Evolutionary conservation across 2,888 invertebrate species (phyloP).

Genomic region (Sinodicranocentrus sp.): DNA sequence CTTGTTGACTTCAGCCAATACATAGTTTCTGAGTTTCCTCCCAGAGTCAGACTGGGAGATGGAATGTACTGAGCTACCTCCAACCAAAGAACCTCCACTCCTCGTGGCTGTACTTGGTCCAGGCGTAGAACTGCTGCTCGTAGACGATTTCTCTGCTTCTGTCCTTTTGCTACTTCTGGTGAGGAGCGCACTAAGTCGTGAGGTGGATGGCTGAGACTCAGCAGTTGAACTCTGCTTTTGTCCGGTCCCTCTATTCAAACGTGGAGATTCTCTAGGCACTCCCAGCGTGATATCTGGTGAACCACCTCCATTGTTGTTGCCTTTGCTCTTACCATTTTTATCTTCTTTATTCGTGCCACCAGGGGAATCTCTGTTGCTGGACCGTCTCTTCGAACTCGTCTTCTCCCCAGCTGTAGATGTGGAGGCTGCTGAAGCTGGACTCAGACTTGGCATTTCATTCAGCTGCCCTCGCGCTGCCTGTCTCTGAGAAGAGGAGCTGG

Average conservation of each 20-base stretch:
- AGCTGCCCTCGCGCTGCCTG: constrained; percentile 58
- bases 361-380: not conserved
- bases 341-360: not conserved
- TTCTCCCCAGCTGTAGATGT: not conserved
- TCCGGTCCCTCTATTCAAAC: not conserved
- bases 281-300: constrained; percentile 54
- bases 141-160: no score
- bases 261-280: constrained; percentile 28
- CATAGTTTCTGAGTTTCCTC: no score
- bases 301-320: constrained; percentile 41
- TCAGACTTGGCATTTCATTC: constrained; percentile 52
- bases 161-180: constrained; percentile 4
- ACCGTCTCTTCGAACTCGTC: not conserved
- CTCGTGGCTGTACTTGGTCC: not conserved
- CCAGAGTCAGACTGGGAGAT: not conserved
- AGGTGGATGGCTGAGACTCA: not conserved
- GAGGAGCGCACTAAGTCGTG: constrained; percentile 27
- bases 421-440: not conserved
- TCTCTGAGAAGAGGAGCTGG: not conserved
- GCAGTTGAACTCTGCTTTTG: not conserved
- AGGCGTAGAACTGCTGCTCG: not conserved
- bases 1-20: no score
- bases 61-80: not conserved
- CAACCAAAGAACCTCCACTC: not conserved
- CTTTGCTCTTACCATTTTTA: not conserved